Percentiles rank a stretch among this genome's conserved stretches.
Evolutionary conservation across 1,140 invertebrate genomes (phyloP).

Genomic region (Stegodyphus dumicola): DNA sequence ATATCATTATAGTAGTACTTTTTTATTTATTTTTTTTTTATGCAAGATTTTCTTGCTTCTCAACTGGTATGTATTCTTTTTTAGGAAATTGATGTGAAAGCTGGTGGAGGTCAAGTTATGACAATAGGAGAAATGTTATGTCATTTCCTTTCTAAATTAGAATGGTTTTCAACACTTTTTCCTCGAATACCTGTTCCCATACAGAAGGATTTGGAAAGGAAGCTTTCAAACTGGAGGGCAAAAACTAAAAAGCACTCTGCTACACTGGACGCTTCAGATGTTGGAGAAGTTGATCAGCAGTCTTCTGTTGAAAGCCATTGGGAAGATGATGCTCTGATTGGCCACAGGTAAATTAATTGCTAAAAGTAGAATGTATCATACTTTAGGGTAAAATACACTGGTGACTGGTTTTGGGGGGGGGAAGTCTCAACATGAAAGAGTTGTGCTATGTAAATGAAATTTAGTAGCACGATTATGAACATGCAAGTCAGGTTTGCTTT

Average conservation of each 20-base stretch:
- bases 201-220: conserved; percentile 84
- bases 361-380: neutral
- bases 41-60: neutral
- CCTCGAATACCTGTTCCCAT: conserved; percentile 99
- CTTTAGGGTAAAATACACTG: too few species aligned
- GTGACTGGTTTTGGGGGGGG: too few species aligned
- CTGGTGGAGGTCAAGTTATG: conserved; percentile 93
- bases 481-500: too few species aligned
- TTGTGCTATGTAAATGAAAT: too few species aligned
- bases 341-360: neutral
- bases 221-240: conserved; percentile 67
- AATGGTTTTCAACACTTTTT: conserved; percentile 98
- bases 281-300: conserved; percentile 69
- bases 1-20: neutral
- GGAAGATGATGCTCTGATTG: conserved; percentile 66
- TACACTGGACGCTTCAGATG: conserved; percentile 68
- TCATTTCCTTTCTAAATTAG: conserved; percentile 94
- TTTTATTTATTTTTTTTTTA: neutral
- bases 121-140: conserved; percentile 94
- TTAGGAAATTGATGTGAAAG: conserved; percentile 94
- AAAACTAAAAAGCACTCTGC: conserved; percentile 65
- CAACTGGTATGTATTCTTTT: conserved; percentile 12
- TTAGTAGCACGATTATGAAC: too few species aligned
- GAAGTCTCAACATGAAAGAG: too few species aligned
- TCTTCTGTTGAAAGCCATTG: conserved; percentile 63